Conservation (phyloP, 1,140 invertebrate species). For the Ditylenchus dipsaci region DNA sequence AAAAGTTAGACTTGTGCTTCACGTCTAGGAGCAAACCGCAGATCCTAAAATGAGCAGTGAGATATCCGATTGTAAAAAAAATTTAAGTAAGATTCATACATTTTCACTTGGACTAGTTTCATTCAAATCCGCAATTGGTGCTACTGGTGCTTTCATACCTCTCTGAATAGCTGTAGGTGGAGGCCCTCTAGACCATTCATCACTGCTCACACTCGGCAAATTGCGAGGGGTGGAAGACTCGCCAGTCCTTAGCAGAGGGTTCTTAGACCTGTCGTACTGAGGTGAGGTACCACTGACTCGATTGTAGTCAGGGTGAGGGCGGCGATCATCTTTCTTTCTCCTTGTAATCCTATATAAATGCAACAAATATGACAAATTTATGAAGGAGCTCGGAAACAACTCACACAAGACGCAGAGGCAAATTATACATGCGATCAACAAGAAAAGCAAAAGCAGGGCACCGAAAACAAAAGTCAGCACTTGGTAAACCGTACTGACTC, state of each 20-base stretch:
- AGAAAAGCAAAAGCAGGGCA: neutral
- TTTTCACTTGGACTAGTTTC: conserved; percentile 3
- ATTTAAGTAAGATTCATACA: too few relatives aligned
- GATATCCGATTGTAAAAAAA: neutral
- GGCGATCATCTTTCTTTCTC: neutral
- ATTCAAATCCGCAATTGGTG: neutral
- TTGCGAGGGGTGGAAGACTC: neutral
- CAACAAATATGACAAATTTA: too few relatives aligned
- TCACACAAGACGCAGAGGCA: neutral
- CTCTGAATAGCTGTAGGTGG: neutral
- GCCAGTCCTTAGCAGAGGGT: neutral
- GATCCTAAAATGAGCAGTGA: neutral
- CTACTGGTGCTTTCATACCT: neutral
- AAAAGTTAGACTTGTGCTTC: neutral
- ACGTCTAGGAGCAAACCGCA: neutral
- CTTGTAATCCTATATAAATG: neutral
- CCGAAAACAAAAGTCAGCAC: neutral
- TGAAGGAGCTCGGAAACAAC: neutral
- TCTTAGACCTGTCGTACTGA: neutral
- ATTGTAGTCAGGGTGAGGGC: neutral
- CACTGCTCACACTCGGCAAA: neutral
- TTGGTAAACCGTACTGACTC: neutral
- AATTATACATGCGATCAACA: neutral
- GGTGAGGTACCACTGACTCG: too few relatives aligned
- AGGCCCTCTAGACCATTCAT: neutral